Evolutionary conservation across 2,888 invertebrate species (phyloP), one percentile per base, ranked within the genome.

Genomic region (Aspidiotus rigidus): DNA sequence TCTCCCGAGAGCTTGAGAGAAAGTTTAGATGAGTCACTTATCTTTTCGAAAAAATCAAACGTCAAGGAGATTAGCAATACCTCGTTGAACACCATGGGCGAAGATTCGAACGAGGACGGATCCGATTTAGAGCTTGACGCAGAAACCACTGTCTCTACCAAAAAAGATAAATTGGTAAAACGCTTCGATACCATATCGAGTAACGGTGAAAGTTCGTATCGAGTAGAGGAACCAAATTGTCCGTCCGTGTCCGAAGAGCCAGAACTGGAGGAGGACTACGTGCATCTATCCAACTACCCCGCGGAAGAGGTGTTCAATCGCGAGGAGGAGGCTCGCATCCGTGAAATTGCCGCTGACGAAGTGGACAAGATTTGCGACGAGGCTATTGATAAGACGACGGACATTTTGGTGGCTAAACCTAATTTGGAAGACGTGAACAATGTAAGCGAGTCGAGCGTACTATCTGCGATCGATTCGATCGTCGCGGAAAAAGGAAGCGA

Each of bases 291-390:
- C 28, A 28, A 28, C 1, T 42, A 39, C 7, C 15, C 42, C n/a
- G 57, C 44, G 40, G 28, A 69, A 17, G 70, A 71, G 9, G 69
- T 64, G 42, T 69, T 70, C 15, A 64, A 67, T 17, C 61, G 42
- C 44, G 69, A 69, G 8, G 69, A 72, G 7, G 49, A 42, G 10
- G 59, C 28, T 40, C 69, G 67, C 0, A 57, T 74, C 53, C 73
- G 74, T 5, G 73, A 74, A 54, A 72, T 72, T 13, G 74, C 73
- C 7, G 72, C 71, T 28, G 72, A 72, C 8, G 74, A 74, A 44
- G 75, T 75, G 2, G 73, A 75, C 41, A 72, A 70, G 16, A 74
- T 74, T 42, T 74, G 74, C 53, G 73, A 74, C 63, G 72, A 74
- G 60, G 75, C 75, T 2, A 73, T 73, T 42, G 73, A 74, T 53